These are phyloP conservation scores for Nannoperca obscura DNA, from an alignment of 2,797 vertebrate genomes.

Conservation along the genomic window DNA sequence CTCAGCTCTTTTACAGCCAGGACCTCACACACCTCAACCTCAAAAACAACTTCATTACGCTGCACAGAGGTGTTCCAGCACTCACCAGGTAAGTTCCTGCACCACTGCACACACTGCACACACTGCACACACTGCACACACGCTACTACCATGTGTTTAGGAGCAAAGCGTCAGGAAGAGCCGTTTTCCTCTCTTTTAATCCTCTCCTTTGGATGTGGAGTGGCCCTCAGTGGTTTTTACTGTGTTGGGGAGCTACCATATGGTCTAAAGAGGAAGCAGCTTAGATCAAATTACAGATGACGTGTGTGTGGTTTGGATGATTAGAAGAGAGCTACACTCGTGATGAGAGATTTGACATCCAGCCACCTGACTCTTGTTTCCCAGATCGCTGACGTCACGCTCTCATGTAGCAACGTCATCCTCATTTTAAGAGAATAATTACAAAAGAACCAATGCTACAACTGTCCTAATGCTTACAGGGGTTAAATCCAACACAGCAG, in stretches of 20 bases:
- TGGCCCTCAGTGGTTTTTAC: constrained; percentile 18
- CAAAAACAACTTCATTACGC: constrained; percentile 91
- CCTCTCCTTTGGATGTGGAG: constrained; percentile 16
- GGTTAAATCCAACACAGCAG: neutral
- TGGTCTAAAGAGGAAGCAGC: constrained; percentile 50
- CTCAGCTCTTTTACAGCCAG: constrained; percentile 97
- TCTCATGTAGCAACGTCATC: neutral
- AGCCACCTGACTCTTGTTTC: constrained; percentile 31
- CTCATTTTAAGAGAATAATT: neutral
- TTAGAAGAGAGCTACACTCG: constrained; percentile 48
- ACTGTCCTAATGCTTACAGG: neutral
- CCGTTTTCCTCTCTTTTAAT: constrained; percentile 4
- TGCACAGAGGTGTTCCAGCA: constrained; percentile 74
- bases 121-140: too few relatives aligned
- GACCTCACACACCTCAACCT: constrained; percentile 99
- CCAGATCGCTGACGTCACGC: constrained; percentile 6
- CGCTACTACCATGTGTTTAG: neutral
- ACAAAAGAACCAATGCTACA: neutral
- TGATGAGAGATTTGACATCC: constrained; percentile 54
- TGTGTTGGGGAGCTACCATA: constrained; percentile 32
- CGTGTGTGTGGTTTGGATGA: constrained; percentile 46
- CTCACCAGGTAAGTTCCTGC: constrained; percentile 74
- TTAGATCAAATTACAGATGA: constrained; percentile 56
- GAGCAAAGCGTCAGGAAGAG: constrained; percentile 16
- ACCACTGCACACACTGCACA: neutral